These are phyloP conservation scores for Branchipolynoe longqiensis DNA, from an alignment of 2,888 invertebrate genomes.

Conservation along the genomic window DNA sequence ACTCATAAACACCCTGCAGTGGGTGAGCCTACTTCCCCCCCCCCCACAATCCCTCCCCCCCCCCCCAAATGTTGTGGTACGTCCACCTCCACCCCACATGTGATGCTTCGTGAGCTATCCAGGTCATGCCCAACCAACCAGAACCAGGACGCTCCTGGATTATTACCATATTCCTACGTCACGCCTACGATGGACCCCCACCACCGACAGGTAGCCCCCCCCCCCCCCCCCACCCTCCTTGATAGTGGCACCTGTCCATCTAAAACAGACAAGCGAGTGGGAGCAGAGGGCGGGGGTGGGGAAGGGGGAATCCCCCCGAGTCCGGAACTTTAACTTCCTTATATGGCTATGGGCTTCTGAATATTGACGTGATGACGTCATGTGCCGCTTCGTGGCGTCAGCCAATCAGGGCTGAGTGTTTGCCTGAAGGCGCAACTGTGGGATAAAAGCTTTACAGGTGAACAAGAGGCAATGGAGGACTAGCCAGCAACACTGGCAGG, in stretches of 20 bases:
- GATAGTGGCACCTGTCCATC: too few relatives aligned
- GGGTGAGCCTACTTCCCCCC: too few relatives aligned
- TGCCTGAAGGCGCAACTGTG: not conserved
- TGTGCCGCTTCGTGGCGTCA: not conserved
- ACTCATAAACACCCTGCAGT: too few relatives aligned
- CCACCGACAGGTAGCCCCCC: not conserved
- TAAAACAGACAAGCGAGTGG: too few relatives aligned
- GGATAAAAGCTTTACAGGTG: not conserved
- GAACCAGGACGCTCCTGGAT: slow-evolving; percentile 4
- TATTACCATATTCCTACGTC: slow-evolving; percentile 34
- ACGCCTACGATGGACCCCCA: not conserved
- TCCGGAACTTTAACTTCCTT: slow-evolving; percentile 51
- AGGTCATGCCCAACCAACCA: not conserved
- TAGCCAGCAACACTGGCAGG: not conserved
- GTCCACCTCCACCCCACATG: too few relatives aligned
- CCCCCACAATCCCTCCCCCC: too few relatives aligned
- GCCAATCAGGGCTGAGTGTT: slow-evolving; percentile 17
- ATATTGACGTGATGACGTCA: slow-evolving; percentile 36
- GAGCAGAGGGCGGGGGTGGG: too few relatives aligned
- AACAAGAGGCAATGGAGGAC: slow-evolving; percentile 51
- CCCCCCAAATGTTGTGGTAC: too few relatives aligned
- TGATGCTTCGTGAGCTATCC: not conserved
- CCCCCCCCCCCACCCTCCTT: too few relatives aligned
- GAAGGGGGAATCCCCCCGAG: not conserved
- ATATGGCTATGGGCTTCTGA: slow-evolving; percentile 21